Percentiles rank a stretch among this genome's conserved stretches.
These are phyloP conservation scores for Oeneis ivallda DNA, from an alignment of 2,888 invertebrate genomes.

Conservation along the genomic window DNA sequence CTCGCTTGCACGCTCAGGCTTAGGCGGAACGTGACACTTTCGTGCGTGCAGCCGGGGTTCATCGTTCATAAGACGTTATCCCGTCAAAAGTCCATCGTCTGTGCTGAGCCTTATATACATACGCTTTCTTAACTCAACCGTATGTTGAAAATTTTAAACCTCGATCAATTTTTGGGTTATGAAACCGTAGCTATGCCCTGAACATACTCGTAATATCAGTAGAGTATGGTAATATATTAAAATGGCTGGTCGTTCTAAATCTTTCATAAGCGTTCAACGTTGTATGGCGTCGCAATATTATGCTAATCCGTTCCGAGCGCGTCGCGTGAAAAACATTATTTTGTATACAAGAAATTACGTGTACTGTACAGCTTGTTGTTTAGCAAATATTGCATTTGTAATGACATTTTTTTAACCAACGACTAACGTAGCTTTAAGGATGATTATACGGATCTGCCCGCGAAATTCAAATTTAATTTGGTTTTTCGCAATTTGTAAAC, in stretches of 20 bases:
- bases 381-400: conserved; percentile 13
- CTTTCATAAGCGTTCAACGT: conserved; percentile 28
- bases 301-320: conserved; percentile 21
- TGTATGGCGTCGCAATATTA: conserved; percentile 26
- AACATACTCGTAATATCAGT: conserved; percentile 2
- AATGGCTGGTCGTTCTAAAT: conserved; percentile 24
- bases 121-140: neutral
- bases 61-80: no score
- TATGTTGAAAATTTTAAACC: neutral
- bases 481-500: no score
- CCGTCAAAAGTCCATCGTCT: neutral
- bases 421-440: no score
- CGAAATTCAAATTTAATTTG: no score
- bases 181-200: conserved; percentile 5
- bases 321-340: conserved; percentile 18
- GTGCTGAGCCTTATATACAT: neutral
- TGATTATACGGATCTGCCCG: no score
- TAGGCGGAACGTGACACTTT: no score
- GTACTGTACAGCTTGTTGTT: neutral
- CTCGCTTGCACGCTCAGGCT: no score
- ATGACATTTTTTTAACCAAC: neutral
- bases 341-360: conserved; percentile 6
- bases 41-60: no score
- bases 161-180: neutral
- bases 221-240: conserved; percentile 16